Base-by-base conservation (phyloP, 2,113 vertebrate genomes). In the Pteronura brasiliensis region DNA sequence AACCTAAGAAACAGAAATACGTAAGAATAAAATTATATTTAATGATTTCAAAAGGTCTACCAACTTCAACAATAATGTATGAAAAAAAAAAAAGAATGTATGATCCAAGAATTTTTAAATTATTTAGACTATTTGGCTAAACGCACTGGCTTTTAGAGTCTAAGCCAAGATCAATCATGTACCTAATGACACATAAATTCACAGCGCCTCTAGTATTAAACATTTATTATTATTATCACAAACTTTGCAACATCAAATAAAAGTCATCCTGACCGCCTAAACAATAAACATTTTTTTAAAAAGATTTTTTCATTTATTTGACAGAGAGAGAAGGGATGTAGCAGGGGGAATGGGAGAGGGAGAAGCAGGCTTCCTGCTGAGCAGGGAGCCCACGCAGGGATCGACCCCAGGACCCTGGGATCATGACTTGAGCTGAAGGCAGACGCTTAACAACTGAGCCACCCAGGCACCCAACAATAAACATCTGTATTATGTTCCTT, bases 1-100 rank as follows among this genome's bases (percentile, higher is more conserved):
- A 61, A 89, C n/a, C 79, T 80, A 89, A 94, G 39, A 80, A 94
- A 93, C 25, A 90, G 63, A 88, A 93, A 93, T 69, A 1, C 29
- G 49, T 6, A 93, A 29, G 6, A 93, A 95, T 95, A 83, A 74
- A 86, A 85, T 36, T 88, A 2, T 27, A 65, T 47, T 55, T 92
- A 80, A 85, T 65, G 34, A 93, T 11, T 63, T 44, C n/a, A 67
- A 84, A 95, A 93, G 65, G 55, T 61, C 10, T 72, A 88, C 6
- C 25, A 67, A 88, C 39, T 57, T 92, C 42, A 74, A 29, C 25
- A 93, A 65, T 42, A 94, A 67, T n/a, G 31, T 67, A 67, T 67
- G 49, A 31, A 15, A 18, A 4, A 18, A 4, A 18, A 65, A n/a
- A 67, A n/a, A 92, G 52, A 91, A 92, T 59, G 42, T n/a, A 49